Percentiles rank a stretch among this genome's conserved stretches.
Conservation (phyloP, 1,140 invertebrate genomes). For the Rhyacophila brunnea region DNA sequence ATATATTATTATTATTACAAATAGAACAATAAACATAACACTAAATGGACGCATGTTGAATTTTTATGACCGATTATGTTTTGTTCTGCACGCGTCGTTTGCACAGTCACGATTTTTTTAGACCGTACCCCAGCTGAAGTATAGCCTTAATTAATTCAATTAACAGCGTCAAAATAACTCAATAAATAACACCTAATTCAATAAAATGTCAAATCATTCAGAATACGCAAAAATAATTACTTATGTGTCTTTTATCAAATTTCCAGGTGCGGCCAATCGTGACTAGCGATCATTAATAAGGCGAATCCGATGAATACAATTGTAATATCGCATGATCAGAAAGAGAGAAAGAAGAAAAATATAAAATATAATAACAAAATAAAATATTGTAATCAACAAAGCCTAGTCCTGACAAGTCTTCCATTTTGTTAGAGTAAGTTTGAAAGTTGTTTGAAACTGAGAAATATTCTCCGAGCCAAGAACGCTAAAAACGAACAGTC, state of each 20-base stretch:
- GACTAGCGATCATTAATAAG: not conserved
- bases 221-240: not conserved
- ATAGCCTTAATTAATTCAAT: too few species aligned
- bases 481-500: too few species aligned
- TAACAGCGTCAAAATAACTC: too few species aligned
- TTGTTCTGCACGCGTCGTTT: too few species aligned
- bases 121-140: too few species aligned
- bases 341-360: constrained; percentile 14
- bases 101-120: too few species aligned
- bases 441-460: constrained; percentile 17
- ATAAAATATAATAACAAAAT: constrained; percentile 11
- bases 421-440: constrained; percentile 34
- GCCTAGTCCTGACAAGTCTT: constrained; percentile 35
- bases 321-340: constrained; percentile 24
- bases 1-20: too few species aligned
- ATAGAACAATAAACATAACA: too few species aligned
- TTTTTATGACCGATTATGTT: too few species aligned
- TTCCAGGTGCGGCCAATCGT: not conserved
- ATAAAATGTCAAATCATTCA: too few species aligned
- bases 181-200: too few species aligned
- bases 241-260: not conserved
- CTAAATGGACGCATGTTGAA: too few species aligned
- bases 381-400: not conserved
- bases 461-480: constrained; percentile 24
- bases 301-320: constrained; percentile 4